Evolutionary conservation across 2,888 invertebrate species (phyloP).

Genomic region (Xylophagus ater): DNA sequence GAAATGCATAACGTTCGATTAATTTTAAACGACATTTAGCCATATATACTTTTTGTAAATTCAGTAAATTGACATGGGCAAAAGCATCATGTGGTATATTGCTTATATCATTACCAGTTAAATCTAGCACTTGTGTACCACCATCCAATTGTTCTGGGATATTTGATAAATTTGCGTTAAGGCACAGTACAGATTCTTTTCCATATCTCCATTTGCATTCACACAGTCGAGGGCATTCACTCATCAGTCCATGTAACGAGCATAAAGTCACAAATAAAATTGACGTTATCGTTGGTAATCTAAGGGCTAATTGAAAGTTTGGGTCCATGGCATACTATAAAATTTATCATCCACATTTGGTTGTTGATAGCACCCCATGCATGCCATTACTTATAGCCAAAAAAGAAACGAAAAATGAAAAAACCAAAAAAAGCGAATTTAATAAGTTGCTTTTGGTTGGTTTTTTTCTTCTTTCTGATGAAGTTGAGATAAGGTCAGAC

Average conservation of each 20-base stretch:
- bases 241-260: slow-evolving; percentile 39
- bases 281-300: slow-evolving; percentile 15
- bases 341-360: slow-evolving; percentile 8
- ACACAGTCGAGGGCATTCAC: slow-evolving; percentile 64
- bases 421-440: too few relatives aligned
- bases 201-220: slow-evolving; percentile 85
- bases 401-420: too few relatives aligned
- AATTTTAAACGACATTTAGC: slow-evolving; percentile 56
- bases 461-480: too few relatives aligned
- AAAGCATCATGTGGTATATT: slow-evolving; percentile 62
- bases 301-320: slow-evolving; percentile 21
- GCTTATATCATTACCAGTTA: slow-evolving; percentile 60
- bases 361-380: slow-evolving; percentile 8
- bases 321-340: slow-evolving; percentile 31
- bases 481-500: too few relatives aligned
- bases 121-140: slow-evolving; percentile 68
- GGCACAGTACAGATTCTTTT: slow-evolving; percentile 73
- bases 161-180: slow-evolving; percentile 59
- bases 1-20: slow-evolving; percentile 62
- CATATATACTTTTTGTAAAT: slow-evolving; percentile 69
- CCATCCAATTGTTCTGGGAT: slow-evolving; percentile 65
- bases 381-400: slow-evolving; percentile 14
- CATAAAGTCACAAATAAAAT: slow-evolving; percentile 17
- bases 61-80: slow-evolving; percentile 59
- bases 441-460: too few relatives aligned